A percentile compares a stretch with the other conserved stretches of the same genome.
phyloP scores from a whole-genome alignment of 2,113 vertebrate species.

The Ondatra zibethicus region DNA sequence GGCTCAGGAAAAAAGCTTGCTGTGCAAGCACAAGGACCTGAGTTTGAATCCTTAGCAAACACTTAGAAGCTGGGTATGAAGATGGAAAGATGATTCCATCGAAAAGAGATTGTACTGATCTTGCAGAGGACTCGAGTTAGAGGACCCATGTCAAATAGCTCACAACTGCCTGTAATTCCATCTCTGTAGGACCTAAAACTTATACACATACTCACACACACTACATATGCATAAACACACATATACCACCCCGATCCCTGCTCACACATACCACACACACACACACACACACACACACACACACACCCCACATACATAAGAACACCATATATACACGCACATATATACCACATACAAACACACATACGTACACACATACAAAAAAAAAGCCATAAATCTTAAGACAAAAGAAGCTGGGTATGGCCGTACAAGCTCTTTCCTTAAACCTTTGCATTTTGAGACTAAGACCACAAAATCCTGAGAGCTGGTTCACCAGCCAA shows the following conservation, averaged over 20 bases:
- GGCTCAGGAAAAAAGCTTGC: no score
- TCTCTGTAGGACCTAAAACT: neutral
- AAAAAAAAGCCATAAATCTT: neutral
- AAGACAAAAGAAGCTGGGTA: neutral
- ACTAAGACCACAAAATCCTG: neutral
- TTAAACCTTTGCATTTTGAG: neutral
- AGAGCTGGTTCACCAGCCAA: neutral
- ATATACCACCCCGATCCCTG: no score
- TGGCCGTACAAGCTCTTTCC: neutral
- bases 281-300: neutral
- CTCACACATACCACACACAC: neutral
- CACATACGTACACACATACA: neutral
- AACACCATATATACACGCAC: neutral
- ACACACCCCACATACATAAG: neutral
- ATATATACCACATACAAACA: neutral
- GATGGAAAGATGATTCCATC: no score
- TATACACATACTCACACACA: neutral
- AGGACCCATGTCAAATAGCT: neutral
- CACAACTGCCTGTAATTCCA: neutral
- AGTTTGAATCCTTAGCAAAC: neutral
- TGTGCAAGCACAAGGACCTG: neutral
- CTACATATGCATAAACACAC: neutral
- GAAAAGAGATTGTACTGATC: neutral
- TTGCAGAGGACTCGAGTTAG: neutral
- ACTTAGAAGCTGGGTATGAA: neutral